These are phyloP conservation scores for Epinotia demarniana DNA, from an alignment of 2,888 invertebrate genomes.

Conservation along the genomic window DNA sequence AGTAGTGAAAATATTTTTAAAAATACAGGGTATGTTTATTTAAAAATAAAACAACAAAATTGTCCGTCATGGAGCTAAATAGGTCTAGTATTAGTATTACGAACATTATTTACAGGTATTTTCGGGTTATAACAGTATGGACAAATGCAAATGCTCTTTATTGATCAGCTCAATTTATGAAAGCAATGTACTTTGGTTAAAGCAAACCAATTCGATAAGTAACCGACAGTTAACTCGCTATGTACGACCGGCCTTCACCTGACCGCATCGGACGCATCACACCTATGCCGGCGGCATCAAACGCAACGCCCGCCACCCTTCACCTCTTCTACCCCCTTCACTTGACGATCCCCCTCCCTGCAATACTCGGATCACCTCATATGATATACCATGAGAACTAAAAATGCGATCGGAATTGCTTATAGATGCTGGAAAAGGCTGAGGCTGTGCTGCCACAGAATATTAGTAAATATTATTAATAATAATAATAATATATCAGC, in stretches of 20 bases:
- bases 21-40: too few species aligned
- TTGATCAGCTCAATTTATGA: too few species aligned
- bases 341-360: conserved; percentile 49
- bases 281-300: conserved; percentile 77
- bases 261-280: conserved; percentile 62
- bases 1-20: too few species aligned
- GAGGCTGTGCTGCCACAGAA: not conserved
- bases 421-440: conserved; percentile 59
- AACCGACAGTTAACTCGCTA: conserved; percentile 14
- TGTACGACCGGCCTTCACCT: conserved; percentile 26
- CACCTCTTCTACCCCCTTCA: conserved; percentile 22
- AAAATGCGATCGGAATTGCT: conserved; percentile 55
- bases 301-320: conserved; percentile 59
- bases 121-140: too few species aligned
- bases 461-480: too few species aligned
- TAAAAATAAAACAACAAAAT: too few species aligned
- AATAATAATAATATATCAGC: too few species aligned
- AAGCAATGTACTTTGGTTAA: too few species aligned
- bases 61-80: too few species aligned
- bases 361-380: conserved; percentile 75
- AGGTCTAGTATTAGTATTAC: too few species aligned
- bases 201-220: not conserved
- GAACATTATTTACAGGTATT: too few species aligned
- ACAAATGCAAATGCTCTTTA: too few species aligned
- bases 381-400: conserved; percentile 76